Conservation (phyloP, 2,888 invertebrate genomes). For the Hirtodrosophila cameraria region DNA sequence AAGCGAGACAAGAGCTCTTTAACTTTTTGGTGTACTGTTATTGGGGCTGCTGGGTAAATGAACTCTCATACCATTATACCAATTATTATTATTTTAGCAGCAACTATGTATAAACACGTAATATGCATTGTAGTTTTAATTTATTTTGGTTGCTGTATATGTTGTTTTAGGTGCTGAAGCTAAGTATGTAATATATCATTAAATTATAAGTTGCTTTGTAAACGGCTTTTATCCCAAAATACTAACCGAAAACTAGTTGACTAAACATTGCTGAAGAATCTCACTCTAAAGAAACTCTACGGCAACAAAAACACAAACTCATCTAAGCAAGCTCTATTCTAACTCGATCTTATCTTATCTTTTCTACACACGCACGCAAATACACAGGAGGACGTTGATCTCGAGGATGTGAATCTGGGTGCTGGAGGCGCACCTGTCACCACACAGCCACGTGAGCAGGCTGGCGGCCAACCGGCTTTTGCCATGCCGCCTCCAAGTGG, state of each 20-base stretch:
- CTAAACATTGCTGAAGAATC: conserved; percentile 63
- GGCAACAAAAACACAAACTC: not conserved
- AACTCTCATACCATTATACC: conserved; percentile 17
- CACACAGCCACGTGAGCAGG: conserved; percentile 81
- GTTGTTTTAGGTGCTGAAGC: conserved; percentile 26
- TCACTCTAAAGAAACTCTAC: not conserved
- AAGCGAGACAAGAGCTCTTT: conserved; percentile 17
- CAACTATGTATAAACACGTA: conserved; percentile 8
- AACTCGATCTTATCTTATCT: not conserved
- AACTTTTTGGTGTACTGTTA: conserved; percentile 25
- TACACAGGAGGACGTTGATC: conserved; percentile 83
- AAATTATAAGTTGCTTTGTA: conserved; percentile 28
- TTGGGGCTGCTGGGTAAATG: conserved; percentile 45
- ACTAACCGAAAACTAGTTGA: conserved; percentile 54
- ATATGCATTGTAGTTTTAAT: conserved; percentile 32
- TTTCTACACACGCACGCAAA: too few relatives aligned
- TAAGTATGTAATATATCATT: conserved; percentile 17
- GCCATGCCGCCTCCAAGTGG: conserved; percentile 83
- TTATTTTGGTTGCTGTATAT: conserved; percentile 7
- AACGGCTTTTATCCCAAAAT: conserved; percentile 22
- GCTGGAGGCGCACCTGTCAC: conserved; percentile 75
- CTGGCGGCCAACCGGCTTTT: conserved; percentile 81
- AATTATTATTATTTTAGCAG: conserved; percentile 3
- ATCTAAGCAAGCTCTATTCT: not conserved
- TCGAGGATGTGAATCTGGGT: conserved; percentile 82